Conservation (phyloP, 2,797 vertebrate genomes). For the Dicrostonyx torquatus region DNA sequence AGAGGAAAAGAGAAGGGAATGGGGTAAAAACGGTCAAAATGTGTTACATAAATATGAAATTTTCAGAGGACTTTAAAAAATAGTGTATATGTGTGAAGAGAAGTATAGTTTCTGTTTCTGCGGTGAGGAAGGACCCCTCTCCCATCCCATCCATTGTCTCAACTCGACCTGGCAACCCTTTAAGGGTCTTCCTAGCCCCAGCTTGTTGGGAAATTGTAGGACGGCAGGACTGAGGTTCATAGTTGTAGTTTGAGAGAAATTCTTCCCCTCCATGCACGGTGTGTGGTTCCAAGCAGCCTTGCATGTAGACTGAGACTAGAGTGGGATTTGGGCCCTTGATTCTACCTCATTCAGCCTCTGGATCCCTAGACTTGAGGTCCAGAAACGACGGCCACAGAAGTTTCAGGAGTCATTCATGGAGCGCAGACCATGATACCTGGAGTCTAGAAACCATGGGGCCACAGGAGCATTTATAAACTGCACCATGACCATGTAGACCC, state of each 20-base stretch:
- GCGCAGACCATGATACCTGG: neutral
- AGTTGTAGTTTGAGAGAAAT: neutral
- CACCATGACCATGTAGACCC: neutral
- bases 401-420: neutral
- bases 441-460: neutral
- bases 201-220: too few relatives aligned
- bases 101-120: neutral
- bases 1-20: neutral
- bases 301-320: neutral
- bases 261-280: neutral
- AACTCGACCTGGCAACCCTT: neutral
- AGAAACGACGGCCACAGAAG: neutral
- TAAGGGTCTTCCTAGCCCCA: neutral
- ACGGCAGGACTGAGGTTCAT: neutral
- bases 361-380: neutral
- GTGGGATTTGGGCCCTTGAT: neutral
- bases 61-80: neutral
- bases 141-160: rapidly evolving
- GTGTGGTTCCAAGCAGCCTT: rapidly evolving
- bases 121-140: rapidly evolving
- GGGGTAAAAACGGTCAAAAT: neutral
- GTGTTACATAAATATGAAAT: neutral
- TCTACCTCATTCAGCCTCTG: neutral
- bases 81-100: neutral
- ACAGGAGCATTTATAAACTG: neutral